Conservation (phyloP, 2,888 invertebrate species). For the Toxonevra muliebris region DNA sequence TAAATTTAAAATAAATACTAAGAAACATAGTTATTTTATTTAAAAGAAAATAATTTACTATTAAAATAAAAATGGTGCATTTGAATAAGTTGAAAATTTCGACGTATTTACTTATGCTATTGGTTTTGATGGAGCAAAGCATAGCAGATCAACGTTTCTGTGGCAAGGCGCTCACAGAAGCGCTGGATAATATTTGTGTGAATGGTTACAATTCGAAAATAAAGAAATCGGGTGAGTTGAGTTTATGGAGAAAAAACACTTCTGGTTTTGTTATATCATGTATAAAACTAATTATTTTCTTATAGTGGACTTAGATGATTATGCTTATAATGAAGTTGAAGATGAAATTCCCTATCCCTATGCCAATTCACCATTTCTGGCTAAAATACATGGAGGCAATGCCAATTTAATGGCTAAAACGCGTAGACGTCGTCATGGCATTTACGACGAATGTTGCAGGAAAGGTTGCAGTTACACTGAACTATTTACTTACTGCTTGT, state of each 20-base stretch:
- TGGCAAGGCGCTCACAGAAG: constrained; percentile 44
- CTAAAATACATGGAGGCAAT: constrained; percentile 39
- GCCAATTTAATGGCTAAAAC: constrained; percentile 43
- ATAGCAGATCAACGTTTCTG: constrained; percentile 39
- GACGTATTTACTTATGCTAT: constrained; percentile 1
- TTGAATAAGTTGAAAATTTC: neutral
- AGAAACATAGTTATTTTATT: neutral
- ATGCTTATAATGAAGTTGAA: constrained; percentile 38
- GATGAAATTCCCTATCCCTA: constrained; percentile 23
- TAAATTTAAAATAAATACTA: neutral
- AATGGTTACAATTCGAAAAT: constrained; percentile 47
- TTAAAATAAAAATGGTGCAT: constrained; percentile 3
- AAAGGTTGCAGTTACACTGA: constrained; percentile 47
- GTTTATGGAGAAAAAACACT: neutral
- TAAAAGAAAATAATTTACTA: neutral
- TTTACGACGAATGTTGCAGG: constrained; percentile 53
- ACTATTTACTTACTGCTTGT: constrained; percentile 47
- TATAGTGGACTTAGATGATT: constrained; percentile 37
- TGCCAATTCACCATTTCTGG: constrained; percentile 42
- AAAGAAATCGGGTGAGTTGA: constrained; percentile 43
- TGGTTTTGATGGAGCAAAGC: constrained; percentile 9
- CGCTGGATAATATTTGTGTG: constrained; percentile 43
- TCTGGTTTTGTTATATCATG: no score
- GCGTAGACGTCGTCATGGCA: constrained; percentile 48
- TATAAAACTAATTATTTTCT: no score